Evolutionary conservation across 2,888 invertebrate species (phyloP), one percentile per base, ranked within the genome.

Genomic region (Nemapogon koenigi): DNA sequence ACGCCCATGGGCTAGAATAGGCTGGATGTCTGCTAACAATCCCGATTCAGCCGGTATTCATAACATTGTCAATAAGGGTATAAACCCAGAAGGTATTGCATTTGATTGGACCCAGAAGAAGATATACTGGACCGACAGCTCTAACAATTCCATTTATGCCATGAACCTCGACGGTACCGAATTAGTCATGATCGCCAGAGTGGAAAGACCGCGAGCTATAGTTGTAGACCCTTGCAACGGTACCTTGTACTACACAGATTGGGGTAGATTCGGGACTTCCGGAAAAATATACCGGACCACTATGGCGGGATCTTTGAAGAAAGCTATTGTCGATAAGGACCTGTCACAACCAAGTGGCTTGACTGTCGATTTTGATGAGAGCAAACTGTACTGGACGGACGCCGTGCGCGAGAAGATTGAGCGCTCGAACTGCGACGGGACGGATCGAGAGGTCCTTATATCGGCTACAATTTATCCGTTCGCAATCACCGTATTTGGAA

Each of bases 101-200:
- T 95, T 96, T 58, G 98, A 99, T 59, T 99, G 98, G 98, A 94
- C 97, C 0, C 94, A 94, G 49, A 91, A 92, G 59, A 97, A 97
- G 63, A 86, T 99, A 25, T 98, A 97, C 64, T 99, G 97, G 96
- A 95, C 97, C 0, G 98, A 98, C 55, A 94, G 94, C 17, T 90
- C 91, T 0, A 95, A 96, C 51, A 94, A 93, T 52, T 92, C 93
- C 8, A 95, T 97, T 39, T 96, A 95, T 54, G 91, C 96, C 0
- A 94, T 97, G 91, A 94, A 96, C 57, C 70, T 92, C 15, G 93
- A 95, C 55, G 93, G 94, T 2, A 81, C 87, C 0, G 89, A 93
- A 49, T 69, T 93, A 33, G 93, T 95, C 0, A 94, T 94, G 90
- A 94, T 98, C 40, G 90, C 94, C 0, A 81, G 91, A 51, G 97